Evolutionary conservation across 2,888 invertebrate genomes (phyloP).

Genomic region (Craniophora ligustri): DNA sequence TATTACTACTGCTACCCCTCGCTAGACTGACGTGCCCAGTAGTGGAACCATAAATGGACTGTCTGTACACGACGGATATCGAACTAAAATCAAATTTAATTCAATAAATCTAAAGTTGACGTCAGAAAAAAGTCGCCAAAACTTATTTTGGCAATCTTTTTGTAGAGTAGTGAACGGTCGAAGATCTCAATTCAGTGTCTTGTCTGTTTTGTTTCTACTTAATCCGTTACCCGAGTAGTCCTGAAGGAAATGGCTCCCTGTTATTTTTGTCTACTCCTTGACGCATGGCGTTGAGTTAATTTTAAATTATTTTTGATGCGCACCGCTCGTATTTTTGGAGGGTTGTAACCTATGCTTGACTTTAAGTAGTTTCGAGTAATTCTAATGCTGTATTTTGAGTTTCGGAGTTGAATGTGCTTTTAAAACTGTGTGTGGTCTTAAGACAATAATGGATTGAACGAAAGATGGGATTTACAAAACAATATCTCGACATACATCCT

Average conservation of each 20-base stretch:
- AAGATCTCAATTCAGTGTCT: no score
- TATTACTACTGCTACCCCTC: no score
- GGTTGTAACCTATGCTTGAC: slow-evolving; percentile 42
- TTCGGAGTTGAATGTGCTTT: slow-evolving; percentile 34
- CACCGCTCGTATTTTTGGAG: slow-evolving; percentile 64
- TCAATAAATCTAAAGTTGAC: no score
- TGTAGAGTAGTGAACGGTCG: no score
- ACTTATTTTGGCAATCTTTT: no score
- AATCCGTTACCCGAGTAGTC: slow-evolving; percentile 52
- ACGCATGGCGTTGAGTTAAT: slow-evolving; percentile 71
- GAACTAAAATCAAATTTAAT: no score
- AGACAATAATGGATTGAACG: slow-evolving; percentile 4
- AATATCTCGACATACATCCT: neutral
- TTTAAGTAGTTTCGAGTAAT: slow-evolving; percentile 49
- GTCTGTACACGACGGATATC: no score
- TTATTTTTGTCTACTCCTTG: slow-evolving; percentile 63
- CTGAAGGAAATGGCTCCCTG: slow-evolving; percentile 59
- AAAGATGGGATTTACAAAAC: neutral
- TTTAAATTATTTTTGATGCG: slow-evolving; percentile 82
- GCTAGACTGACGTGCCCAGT: no score
- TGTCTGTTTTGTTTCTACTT: slow-evolving; percentile 32
- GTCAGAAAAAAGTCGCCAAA: no score
- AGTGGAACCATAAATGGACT: no score
- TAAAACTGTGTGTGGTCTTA: slow-evolving; percentile 48
- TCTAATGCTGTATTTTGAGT: slow-evolving; percentile 38